Conservation (phyloP, 2,113 vertebrate genomes). For the Phoenicopterus ruber region DNA sequence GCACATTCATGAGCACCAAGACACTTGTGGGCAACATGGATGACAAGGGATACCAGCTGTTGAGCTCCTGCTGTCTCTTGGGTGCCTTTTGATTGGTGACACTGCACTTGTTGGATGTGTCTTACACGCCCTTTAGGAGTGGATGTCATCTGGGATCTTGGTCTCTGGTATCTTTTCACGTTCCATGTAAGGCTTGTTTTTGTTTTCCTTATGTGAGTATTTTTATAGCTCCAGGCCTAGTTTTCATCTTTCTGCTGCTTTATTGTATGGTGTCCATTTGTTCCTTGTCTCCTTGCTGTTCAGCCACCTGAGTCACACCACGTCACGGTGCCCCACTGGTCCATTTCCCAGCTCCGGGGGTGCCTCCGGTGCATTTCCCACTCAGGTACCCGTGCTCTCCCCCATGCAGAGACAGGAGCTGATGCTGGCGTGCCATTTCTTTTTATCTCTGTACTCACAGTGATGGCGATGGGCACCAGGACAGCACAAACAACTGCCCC, state of each 20-base stretch:
- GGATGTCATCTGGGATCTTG: neutral
- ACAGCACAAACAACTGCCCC: slow-evolving; percentile 96
- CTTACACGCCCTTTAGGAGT: accelerated
- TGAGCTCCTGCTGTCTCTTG: neutral
- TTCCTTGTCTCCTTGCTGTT: neutral
- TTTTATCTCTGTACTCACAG: slow-evolving; percentile 58
- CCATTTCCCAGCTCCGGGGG: neutral
- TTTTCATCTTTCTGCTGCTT: neutral
- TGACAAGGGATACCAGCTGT: neutral
- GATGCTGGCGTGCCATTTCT: neutral
- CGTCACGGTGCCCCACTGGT: neutral
- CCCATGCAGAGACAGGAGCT: neutral
- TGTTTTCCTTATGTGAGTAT: neutral
- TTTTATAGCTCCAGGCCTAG: neutral
- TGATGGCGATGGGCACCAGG: slow-evolving; percentile 94
- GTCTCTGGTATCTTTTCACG: neutral
- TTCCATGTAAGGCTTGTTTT: neutral
- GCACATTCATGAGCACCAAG: neutral
- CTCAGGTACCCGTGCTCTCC: accelerated
- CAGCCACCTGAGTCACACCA: neutral
- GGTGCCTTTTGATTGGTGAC: neutral
- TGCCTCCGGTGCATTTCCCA: neutral
- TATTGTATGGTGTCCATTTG: neutral
- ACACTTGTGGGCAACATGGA: no score
- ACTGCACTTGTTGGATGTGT: neutral